These are phyloP conservation scores for Crocidura indochinensis DNA, from an alignment of 2,797 vertebrate species.

Conservation along the genomic window DNA sequence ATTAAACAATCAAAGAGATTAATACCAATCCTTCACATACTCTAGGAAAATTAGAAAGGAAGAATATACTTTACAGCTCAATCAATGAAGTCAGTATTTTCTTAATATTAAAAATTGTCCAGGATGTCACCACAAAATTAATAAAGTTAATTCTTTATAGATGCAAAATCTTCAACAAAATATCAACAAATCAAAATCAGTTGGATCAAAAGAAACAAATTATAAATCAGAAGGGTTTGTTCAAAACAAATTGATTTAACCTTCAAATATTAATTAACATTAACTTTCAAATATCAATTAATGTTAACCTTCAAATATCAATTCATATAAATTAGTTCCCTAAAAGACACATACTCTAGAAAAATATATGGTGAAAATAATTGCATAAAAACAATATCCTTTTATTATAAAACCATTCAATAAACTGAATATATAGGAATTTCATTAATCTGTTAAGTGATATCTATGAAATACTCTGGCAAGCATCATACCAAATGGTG, in stretches of 20 bases:
- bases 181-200: conserved; percentile 7
- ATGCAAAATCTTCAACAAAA: conserved; percentile 55
- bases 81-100: conserved; percentile 20
- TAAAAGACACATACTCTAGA: conserved; percentile 26
- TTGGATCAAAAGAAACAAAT: background rate
- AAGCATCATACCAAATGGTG: background rate
- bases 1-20: conserved; percentile 12
- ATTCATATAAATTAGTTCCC: no score
- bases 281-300: background rate
- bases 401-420: conserved; percentile 10
- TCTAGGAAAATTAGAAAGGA: conserved; percentile 32
- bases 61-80: background rate
- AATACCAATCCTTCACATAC: conserved; percentile 21
- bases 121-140: conserved; percentile 14
- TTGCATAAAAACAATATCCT: conserved; percentile 26
- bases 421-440: background rate
- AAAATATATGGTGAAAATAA: background rate
- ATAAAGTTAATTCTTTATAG: background rate
- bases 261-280: conserved; percentile 52
- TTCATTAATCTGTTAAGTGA: background rate
- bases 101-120: conserved; percentile 23
- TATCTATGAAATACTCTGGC: conserved; percentile 17
- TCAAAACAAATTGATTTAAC: conserved; percentile 9
- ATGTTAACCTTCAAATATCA: background rate
- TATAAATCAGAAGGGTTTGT: conserved; percentile 25